phyloP scores from a whole-genome alignment of 2,113 vertebrate species.

The Blennius ocellaris region DNA sequence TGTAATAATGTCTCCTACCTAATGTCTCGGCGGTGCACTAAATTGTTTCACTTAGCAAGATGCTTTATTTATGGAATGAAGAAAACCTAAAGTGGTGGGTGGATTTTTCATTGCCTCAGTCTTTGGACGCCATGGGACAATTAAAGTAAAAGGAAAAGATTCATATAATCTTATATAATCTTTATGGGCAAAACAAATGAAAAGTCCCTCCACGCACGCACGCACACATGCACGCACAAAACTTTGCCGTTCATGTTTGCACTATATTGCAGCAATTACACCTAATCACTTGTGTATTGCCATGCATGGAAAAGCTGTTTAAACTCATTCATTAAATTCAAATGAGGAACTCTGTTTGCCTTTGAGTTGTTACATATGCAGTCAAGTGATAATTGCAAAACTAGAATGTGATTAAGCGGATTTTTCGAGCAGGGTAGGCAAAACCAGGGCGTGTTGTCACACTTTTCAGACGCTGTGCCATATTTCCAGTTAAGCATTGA shows the following conservation, averaged over 20 bases:
- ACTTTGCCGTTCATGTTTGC: conserved; percentile 1
- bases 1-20: conserved; percentile 26
- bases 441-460: too few relatives aligned
- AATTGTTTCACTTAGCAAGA: conserved; percentile 57
- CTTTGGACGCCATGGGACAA: conserved; percentile 31
- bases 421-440: not conserved
- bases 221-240: conserved; percentile 8
- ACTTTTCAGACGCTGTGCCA: too few relatives aligned
- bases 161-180: conserved; percentile 22
- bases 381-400: conserved; percentile 50
- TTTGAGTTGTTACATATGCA: conserved; percentile 54
- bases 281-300: conserved; percentile 41
- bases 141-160: conserved; percentile 45
- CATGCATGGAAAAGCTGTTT: conserved; percentile 40
- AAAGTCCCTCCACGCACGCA: conserved; percentile 23
- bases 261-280: conserved; percentile 42
- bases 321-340: conserved; percentile 36
- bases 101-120: conserved; percentile 19
- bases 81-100: conserved; percentile 39
- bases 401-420: conserved; percentile 39
- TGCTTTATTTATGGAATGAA: conserved; percentile 66
- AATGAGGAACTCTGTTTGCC: conserved; percentile 45
- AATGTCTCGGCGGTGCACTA: conserved; percentile 40
- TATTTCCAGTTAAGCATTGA: too few relatives aligned
- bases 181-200: conserved; percentile 30